phyloP scores from a whole-genome alignment of 2,888 invertebrate genomes.

The Allygus modestus region DNA sequence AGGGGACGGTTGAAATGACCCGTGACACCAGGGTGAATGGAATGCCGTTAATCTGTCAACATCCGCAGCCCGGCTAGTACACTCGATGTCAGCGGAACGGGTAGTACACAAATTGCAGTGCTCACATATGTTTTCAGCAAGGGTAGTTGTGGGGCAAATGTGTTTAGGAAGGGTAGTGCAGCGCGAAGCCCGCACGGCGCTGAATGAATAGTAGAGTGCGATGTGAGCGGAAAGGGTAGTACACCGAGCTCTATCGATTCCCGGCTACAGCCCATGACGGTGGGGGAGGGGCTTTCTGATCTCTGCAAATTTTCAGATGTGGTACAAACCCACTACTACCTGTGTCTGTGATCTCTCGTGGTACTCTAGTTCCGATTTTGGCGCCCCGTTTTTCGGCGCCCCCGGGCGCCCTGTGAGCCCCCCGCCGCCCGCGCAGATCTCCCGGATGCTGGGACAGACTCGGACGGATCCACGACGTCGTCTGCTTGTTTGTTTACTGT shows the following conservation, averaged over 20 bases:
- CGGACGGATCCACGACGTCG: not conserved
- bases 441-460: not conserved
- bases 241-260: slow-evolving; percentile 49
- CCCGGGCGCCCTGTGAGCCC: not conserved
- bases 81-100: not conserved
- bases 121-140: not conserved
- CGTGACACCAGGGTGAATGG: slow-evolving; percentile 59
- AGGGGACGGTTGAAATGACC: slow-evolving; percentile 57
- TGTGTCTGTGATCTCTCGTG: slow-evolving; percentile 15
- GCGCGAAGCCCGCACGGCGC: not conserved
- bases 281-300: slow-evolving; percentile 39
- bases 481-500: slow-evolving; percentile 28
- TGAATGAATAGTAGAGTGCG: slow-evolving; percentile 21
- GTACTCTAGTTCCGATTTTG: not conserved
- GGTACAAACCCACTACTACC: slow-evolving; percentile 30
- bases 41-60: slow-evolving; percentile 29
- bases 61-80: slow-evolving; percentile 10
- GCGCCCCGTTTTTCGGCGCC: not conserved
- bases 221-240: slow-evolving; percentile 30
- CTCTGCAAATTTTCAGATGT: slow-evolving; percentile 58
- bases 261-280: slow-evolving; percentile 7
- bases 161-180: slow-evolving; percentile 19
- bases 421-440: not conserved
- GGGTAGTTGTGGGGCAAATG: not conserved
- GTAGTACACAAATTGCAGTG: not conserved